A percentile compares a stretch with the other conserved stretches of the same genome.
phyloP scores from a whole-genome alignment of 2,888 invertebrate genomes.

The Marasmarcha lunaedactyla region DNA sequence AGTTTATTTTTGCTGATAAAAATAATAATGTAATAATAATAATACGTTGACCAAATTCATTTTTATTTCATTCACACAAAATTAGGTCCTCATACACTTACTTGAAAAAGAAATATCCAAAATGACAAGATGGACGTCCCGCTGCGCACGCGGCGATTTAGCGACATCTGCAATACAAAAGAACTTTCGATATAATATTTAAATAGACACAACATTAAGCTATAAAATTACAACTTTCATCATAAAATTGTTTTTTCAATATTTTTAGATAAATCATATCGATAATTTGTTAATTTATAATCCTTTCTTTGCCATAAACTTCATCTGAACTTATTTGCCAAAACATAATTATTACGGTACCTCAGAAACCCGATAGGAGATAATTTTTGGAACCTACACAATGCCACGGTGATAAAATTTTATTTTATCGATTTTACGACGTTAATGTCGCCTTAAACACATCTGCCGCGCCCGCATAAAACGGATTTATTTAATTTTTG shows the following conservation, averaged over 20 bases:
- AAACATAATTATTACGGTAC: slow-evolving; percentile 5
- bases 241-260: too few relatives aligned
- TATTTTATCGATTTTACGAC: slow-evolving; percentile 23
- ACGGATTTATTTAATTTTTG: slow-evolving; percentile 19
- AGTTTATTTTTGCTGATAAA: too few relatives aligned
- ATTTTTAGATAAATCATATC: too few relatives aligned
- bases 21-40: too few relatives aligned
- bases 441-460: slow-evolving; percentile 22
- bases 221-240: too few relatives aligned
- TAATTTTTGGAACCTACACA: slow-evolving; percentile 7
- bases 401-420: slow-evolving; percentile 22
- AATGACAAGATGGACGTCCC: slow-evolving; percentile 50
- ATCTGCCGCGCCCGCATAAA: not conserved
- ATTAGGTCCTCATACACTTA: too few relatives aligned
- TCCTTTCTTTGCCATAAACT: not conserved
- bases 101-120: slow-evolving; percentile 63
- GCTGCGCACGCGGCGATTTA: slow-evolving; percentile 32
- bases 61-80: too few relatives aligned
- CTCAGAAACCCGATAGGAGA: slow-evolving; percentile 2
- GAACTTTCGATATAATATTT: too few relatives aligned
- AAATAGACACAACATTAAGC: too few relatives aligned
- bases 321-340: not conserved
- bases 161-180: slow-evolving; percentile 46
- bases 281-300: too few relatives aligned
- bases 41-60: too few relatives aligned